Evolutionary conservation across 2,888 invertebrate species (phyloP).

Genomic region (Uropetala carovei): DNA sequence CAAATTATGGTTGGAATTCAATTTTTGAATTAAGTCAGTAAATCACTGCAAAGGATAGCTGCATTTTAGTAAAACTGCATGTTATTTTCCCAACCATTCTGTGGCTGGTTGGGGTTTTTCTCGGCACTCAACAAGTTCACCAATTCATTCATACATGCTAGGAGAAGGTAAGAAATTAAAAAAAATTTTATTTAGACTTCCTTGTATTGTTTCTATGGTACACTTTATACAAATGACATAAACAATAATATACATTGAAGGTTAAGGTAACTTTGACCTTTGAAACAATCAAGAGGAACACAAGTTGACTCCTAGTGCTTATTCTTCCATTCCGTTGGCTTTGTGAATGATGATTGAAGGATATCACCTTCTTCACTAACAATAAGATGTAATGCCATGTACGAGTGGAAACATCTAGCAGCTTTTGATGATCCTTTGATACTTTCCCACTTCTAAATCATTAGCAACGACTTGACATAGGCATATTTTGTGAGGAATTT

Average conservation of each 20-base stretch:
- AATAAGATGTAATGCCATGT: slow-evolving; percentile 3
- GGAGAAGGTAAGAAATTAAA: neutral
- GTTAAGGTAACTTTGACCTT: slow-evolving; percentile 50
- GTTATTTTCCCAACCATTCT: neutral
- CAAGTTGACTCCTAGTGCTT: slow-evolving; percentile 53
- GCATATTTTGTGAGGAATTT: neutral
- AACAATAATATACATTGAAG: slow-evolving; percentile 60
- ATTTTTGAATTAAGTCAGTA: neutral
- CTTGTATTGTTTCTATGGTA: slow-evolving; percentile 55
- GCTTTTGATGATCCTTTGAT: slow-evolving; percentile 40
- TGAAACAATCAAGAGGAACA: slow-evolving; percentile 53
- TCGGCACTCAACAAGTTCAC: neutral
- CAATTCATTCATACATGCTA: too few relatives aligned
- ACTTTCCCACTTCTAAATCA: slow-evolving; percentile 37
- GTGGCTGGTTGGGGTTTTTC: neutral
- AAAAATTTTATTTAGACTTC: slow-evolving; percentile 18
- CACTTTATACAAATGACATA: slow-evolving; percentile 59
- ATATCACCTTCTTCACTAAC: neutral
- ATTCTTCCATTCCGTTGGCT: slow-evolving; percentile 56
- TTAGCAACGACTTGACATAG: slow-evolving; percentile 8
- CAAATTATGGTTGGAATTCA: neutral
- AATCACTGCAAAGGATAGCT: too few relatives aligned
- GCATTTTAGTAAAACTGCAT: too few relatives aligned
- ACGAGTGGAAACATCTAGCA: slow-evolving; percentile 48
- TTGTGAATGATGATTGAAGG: slow-evolving; percentile 30